Conservation (phyloP, 2,797 vertebrate genomes). For the Characodon lateralis region DNA sequence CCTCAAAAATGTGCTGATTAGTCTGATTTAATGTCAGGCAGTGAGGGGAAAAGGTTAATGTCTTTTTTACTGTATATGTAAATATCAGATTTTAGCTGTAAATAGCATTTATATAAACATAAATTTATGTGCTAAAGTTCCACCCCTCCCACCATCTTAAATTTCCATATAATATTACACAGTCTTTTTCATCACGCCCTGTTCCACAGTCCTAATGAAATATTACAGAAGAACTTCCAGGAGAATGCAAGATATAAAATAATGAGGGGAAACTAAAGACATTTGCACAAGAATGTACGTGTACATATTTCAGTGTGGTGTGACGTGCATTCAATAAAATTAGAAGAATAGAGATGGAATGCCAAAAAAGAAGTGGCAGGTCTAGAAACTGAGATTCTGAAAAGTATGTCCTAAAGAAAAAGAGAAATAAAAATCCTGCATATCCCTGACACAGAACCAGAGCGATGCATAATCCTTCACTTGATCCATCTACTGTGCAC, state of each 20-base stretch:
- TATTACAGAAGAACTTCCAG: too few species aligned
- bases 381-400: neutral
- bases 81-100: neutral
- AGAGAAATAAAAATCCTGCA: too few species aligned
- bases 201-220: neutral
- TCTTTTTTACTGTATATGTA: neutral
- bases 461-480: constrained; percentile 2
- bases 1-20: neutral
- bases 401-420: neutral
- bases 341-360: too few species aligned
- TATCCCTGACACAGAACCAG: neutral
- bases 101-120: neutral
- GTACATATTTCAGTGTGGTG: neutral
- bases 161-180: too few species aligned
- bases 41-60: neutral
- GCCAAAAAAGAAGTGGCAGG: neutral
- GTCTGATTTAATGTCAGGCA: neutral
- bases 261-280: neutral
- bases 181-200: too few species aligned
- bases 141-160: too few species aligned
- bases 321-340: neutral
- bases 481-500: constrained; percentile 3
- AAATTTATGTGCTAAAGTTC: neutral
- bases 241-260: neutral
- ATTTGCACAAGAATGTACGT: neutral